phyloP scores from a whole-genome alignment of 2,797 vertebrate genomes.

The Poliocrania exsul region DNA sequence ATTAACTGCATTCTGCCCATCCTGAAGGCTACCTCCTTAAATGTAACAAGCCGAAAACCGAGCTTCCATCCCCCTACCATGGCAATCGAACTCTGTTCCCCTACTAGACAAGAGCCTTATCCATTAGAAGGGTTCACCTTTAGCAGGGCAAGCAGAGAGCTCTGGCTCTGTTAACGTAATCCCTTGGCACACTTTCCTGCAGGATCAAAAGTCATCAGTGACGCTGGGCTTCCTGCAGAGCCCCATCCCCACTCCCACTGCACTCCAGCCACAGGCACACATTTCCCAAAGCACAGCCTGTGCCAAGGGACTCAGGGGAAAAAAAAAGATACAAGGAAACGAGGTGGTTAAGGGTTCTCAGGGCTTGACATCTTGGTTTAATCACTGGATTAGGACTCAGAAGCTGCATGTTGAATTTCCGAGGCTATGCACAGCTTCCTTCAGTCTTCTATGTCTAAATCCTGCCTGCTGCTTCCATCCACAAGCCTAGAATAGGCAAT shows the following conservation, averaged over 20 bases:
- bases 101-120: neutral
- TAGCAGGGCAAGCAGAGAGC: neutral
- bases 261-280: neutral
- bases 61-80: accelerated
- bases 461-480: neutral
- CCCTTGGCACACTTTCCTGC: neutral
- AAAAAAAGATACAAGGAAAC: neutral
- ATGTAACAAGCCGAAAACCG: neutral
- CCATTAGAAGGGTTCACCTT: neutral
- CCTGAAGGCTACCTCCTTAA: neutral
- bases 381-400: neutral
- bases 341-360: neutral
- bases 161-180: neutral
- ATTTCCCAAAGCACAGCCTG: accelerated
- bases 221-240: neutral
- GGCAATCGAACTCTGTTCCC: neutral
- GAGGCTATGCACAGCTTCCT: neutral
- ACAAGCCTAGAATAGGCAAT: constrained; percentile 33
- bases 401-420: neutral
- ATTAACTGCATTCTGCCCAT: neutral
- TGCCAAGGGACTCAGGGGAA: neutral
- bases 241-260: accelerated
- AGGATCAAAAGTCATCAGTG: neutral
- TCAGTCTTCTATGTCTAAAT: neutral
- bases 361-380: neutral